Conservation (phyloP, 2,797 vertebrate species). For the Apogon hyalosoma region DNA sequence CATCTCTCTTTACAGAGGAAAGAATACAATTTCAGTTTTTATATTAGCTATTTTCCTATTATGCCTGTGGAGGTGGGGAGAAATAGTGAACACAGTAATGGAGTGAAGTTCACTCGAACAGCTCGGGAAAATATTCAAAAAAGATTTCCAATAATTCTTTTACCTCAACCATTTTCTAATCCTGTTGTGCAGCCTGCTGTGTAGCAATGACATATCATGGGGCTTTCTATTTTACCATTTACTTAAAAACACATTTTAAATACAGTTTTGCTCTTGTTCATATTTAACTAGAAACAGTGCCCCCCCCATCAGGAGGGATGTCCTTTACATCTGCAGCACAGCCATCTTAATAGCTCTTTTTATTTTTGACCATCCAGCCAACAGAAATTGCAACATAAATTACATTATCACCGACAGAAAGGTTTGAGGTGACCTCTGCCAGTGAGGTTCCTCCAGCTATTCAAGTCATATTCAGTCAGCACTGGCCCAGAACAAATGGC, state of each 20-base stretch:
- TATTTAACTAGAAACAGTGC: background rate
- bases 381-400: slow-evolving; percentile 20
- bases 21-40: slow-evolving; percentile 79
- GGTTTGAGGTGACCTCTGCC: slow-evolving; percentile 35
- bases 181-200: background rate
- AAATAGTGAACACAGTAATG: slow-evolving; percentile 53
- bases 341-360: slow-evolving; percentile 1
- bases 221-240: background rate
- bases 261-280: background rate
- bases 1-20: slow-evolving; percentile 80
- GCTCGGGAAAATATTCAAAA: slow-evolving; percentile 45
- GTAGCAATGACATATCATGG: background rate
- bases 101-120: slow-evolving; percentile 61
- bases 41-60: slow-evolving; percentile 75
- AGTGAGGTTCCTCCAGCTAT: slow-evolving; percentile 55
- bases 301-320: background rate
- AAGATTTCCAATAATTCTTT: slow-evolving; percentile 39
- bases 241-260: slow-evolving; percentile 5
- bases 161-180: slow-evolving; percentile 18
- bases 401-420: slow-evolving; percentile 23
- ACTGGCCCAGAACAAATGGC: slow-evolving; percentile 69
- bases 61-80: slow-evolving; percentile 63
- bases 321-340: background rate
- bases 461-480: slow-evolving; percentile 67
- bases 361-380: slow-evolving; percentile 9